Evolutionary conservation across 2,113 vertebrate species (phyloP).

Genomic region (Protomyctophum bolini): DNA sequence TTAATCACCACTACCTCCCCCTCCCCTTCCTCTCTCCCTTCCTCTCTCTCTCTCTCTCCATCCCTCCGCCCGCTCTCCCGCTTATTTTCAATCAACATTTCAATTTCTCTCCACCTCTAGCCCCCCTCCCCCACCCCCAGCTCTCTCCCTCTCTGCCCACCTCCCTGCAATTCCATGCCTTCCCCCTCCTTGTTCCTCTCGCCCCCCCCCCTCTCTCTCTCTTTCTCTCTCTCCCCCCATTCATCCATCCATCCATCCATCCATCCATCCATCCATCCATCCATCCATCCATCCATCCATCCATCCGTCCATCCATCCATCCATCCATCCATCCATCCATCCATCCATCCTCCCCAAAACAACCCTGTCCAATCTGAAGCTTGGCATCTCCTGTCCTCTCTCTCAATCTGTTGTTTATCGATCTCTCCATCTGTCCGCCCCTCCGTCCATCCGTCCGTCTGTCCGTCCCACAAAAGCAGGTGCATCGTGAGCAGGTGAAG

Average conservation of each 20-base stretch:
- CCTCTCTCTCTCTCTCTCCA: slow-evolving; percentile 12
- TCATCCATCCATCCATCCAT: slow-evolving; percentile 2
- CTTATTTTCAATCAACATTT: slow-evolving; percentile 1
- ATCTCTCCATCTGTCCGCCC: background rate
- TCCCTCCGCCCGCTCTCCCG: slow-evolving; percentile 25
- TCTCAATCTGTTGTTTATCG: background rate
- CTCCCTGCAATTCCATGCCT: background rate
- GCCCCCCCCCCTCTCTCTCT: slow-evolving; percentile 54
- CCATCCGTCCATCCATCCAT: slow-evolving; percentile 2
- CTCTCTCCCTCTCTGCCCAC: slow-evolving; percentile 9
- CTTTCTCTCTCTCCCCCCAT: slow-evolving; percentile 18
- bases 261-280: slow-evolving; percentile 12
- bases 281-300: slow-evolving; percentile 28
- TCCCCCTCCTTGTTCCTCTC: slow-evolving; percentile 10
- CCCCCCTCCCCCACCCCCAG: background rate
- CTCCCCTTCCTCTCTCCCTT: slow-evolving; percentile 11
- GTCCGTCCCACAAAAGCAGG: too few species aligned
- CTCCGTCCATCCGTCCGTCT: too few species aligned
- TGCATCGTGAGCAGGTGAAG: too few species aligned
- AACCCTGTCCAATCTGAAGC: background rate
- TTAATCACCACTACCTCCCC: slow-evolving; percentile 61
- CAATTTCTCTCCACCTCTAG: slow-evolving; percentile 27
- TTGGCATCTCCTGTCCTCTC: background rate
- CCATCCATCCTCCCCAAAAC: background rate
- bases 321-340: slow-evolving; percentile 35